Base-by-base conservation (phyloP, 2,797 vertebrate species). In the Valencia hispanica region DNA sequence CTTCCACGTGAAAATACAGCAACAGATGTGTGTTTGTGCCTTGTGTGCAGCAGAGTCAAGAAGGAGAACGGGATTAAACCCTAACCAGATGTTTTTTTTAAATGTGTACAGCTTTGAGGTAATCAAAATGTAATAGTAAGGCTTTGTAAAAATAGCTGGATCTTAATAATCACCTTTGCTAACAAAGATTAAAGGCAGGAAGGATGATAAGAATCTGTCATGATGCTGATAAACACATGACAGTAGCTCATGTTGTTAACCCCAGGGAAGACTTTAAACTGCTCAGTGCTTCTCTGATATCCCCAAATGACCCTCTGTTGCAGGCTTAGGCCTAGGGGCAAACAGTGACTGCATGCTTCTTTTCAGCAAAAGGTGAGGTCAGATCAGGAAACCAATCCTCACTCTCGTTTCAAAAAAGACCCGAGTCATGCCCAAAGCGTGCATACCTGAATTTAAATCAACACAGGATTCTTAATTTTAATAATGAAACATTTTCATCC, bases 321-420 rank as follows among this genome's bases (percentile, higher is more conserved):
- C 79, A 43, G 70, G 71, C 32, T 80, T 39, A 34, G 48, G 74
- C 86, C 90, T 1, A 0, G 47, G 82, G 88, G 69, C 68, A 18
- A 73, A 77, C 27, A 63, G 32, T 0, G 48, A 57, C 72, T 1
- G 9, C 7, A 59, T 32, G 70, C 69, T 66, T 87, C 69, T 32
- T 70, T 82, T 78, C 72, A 75, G 70, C 73, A 84, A 86, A 81
- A 84, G 81, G 76, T 2, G 53, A 71, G 61, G 82, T 69, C 81
- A 50, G 50, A 75, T 80, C 30, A 55, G 30, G 88, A 92, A 94
- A 87, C 87, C 89, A 84, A 61, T 79, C 87, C 86, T 92, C 87
- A 77, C 83, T 76, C 87, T 75, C 81, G 78, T 85, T 90, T 91
- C 92, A 92, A 93, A 87, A 91, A 39, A 90, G 6, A 48, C 41